Conservation (phyloP, 2,888 invertebrate species). For the Leptopilina drosophilae region DNA sequence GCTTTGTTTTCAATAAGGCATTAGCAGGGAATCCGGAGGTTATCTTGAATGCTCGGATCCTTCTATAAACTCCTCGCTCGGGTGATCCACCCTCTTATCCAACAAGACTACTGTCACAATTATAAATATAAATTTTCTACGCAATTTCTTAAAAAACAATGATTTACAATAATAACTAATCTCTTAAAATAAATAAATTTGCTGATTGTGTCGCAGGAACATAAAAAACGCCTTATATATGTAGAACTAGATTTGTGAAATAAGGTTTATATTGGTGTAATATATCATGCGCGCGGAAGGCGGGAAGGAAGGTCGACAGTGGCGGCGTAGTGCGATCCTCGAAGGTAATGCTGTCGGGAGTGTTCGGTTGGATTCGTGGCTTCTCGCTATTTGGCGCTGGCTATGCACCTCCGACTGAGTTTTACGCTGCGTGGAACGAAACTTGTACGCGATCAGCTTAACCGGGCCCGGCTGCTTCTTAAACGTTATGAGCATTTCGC, state of each 20-base stretch:
- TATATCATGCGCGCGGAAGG: conserved; percentile 58
- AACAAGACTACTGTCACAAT: too few relatives aligned
- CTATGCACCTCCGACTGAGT: conserved; percentile 71
- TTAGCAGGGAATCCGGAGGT: too few relatives aligned
- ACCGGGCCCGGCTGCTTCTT: conserved; percentile 70
- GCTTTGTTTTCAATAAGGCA: too few relatives aligned
- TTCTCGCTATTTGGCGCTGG: conserved; percentile 54
- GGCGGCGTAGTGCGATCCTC: conserved; percentile 54
- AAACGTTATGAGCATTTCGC: conserved; percentile 61
- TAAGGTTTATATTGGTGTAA: background rate
- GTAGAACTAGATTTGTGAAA: background rate
- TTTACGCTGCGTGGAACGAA: conserved; percentile 74
- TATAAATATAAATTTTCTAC: too few relatives aligned
- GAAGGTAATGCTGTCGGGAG: conserved; percentile 61
- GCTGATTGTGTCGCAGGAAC: background rate
- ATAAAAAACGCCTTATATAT: background rate
- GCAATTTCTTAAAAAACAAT: too few relatives aligned
- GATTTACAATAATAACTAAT: too few relatives aligned
- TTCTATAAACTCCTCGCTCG: too few relatives aligned
- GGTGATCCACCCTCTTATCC: too few relatives aligned
- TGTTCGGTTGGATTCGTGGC: conserved; percentile 60
- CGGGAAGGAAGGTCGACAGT: conserved; percentile 60
- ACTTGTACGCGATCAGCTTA: conserved; percentile 74
- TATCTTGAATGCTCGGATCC: too few relatives aligned
- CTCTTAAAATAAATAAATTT: too few relatives aligned